Evolutionary conservation across 2,113 vertebrate species (phyloP).

Genomic region (Periophthalmodon schlosseri): DNA sequence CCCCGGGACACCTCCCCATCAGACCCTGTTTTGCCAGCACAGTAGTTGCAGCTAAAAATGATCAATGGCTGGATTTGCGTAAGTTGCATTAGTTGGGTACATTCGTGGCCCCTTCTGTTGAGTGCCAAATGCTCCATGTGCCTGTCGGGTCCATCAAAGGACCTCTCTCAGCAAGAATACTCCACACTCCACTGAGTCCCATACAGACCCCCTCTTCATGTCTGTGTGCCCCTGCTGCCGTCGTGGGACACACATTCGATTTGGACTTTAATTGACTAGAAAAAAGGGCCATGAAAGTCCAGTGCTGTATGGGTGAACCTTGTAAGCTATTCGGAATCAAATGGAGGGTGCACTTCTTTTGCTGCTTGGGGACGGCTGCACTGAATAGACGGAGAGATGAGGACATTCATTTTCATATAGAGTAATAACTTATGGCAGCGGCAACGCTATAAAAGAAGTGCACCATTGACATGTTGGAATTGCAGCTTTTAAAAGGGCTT

Average conservation of each 20-base stretch:
- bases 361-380: conserved; percentile 17
- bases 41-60: conserved; percentile 56
- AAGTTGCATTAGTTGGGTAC: conserved; percentile 41
- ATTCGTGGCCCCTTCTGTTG: conserved; percentile 29
- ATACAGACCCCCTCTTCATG: conserved; percentile 25
- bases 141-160: conserved; percentile 45
- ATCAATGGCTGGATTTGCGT: conserved; percentile 59
- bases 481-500: conserved; percentile 19
- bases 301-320: conserved; percentile 38
- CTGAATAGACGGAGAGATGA: background rate
- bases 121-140: conserved; percentile 39
- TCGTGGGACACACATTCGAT: conserved; percentile 2
- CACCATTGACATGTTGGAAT: conserved; percentile 46
- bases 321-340: conserved; percentile 37
- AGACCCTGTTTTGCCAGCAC: conserved; percentile 39
- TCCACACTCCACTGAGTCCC: conserved; percentile 37
- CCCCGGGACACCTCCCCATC: conserved; percentile 45
- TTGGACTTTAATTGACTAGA: conserved; percentile 37
- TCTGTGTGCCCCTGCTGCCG: background rate
- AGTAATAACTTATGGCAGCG: conserved; percentile 33
- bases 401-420: conserved; percentile 55
- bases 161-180: conserved; percentile 59
- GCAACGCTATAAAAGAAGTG: conserved; percentile 5
- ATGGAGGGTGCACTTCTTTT: conserved; percentile 26
- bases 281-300: conserved; percentile 35